Evolutionary conservation across 1,140 invertebrate species (phyloP).

Genomic region (Elysia chlorotica): DNA sequence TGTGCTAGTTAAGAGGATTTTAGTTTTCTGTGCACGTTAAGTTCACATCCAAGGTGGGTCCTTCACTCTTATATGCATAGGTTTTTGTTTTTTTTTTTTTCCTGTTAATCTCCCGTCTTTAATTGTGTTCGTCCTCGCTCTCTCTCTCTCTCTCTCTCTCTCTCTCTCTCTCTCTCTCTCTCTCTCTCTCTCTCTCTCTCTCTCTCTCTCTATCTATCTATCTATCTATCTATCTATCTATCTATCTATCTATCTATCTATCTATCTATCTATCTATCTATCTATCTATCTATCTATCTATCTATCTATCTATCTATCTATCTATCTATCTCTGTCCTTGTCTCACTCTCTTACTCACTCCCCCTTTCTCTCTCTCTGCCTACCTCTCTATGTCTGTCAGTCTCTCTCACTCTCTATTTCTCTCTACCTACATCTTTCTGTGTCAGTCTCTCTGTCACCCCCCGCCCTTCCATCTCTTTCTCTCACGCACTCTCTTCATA

Average conservation of each 20-base stretch:
- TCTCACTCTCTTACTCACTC: background rate
- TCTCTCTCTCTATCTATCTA: conserved; percentile 5
- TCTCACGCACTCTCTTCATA: too few relatives aligned
- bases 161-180: background rate
- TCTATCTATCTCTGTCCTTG: background rate
- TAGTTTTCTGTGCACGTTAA: too few relatives aligned
- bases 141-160: conserved; percentile 1
- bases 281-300: background rate
- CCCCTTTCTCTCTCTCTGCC: background rate
- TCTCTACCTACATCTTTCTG: too few relatives aligned
- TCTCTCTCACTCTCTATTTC: too few relatives aligned
- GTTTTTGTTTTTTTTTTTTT: too few relatives aligned
- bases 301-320: background rate
- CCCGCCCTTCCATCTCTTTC: too few relatives aligned
- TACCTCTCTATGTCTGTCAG: background rate
- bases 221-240: background rate
- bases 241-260: background rate
- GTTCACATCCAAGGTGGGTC: too few relatives aligned
- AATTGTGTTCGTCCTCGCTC: too few relatives aligned
- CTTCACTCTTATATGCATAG: too few relatives aligned
- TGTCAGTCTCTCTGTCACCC: too few relatives aligned
- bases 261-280: background rate
- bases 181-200: conserved; percentile 1
- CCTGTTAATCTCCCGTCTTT: too few relatives aligned
- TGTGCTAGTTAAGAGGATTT: too few relatives aligned